These are phyloP conservation scores for Trachops cirrhosus DNA, from an alignment of 2,797 vertebrate genomes.

Conservation along the genomic window DNA sequence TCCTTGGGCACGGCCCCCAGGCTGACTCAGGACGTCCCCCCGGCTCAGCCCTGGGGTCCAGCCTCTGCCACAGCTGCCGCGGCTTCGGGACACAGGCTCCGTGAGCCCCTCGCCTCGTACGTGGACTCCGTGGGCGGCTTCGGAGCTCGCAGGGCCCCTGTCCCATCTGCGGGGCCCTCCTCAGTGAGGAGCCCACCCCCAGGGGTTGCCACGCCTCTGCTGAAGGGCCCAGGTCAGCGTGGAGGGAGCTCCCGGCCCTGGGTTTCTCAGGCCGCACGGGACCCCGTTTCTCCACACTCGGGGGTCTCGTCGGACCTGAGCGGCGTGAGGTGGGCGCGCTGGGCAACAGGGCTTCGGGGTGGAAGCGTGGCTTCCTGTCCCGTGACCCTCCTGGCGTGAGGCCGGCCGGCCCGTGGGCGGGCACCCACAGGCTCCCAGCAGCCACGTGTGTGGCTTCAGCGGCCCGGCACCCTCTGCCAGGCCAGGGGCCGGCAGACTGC, in stretches of 20 bases:
- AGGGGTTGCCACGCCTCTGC: fast-evolving
- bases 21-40: not conserved
- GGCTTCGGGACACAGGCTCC: too few relatives aligned
- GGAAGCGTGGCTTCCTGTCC: not conserved
- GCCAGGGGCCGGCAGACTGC: not conserved
- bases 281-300: fast-evolving
- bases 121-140: fast-evolving
- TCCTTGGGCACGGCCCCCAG: too few relatives aligned
- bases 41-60: not conserved
- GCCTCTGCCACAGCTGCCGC: not conserved
- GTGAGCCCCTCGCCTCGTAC: fast-evolving
- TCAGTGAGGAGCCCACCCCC: fast-evolving
- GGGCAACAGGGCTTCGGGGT: not conserved
- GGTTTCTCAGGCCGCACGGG: fast-evolving
- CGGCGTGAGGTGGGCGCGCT: not conserved
- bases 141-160: not conserved
- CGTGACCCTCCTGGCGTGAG: fast-evolving
- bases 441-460: not conserved
- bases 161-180: fast-evolving
- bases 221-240: fast-evolving
- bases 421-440: fast-evolving
- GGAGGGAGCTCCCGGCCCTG: fast-evolving
- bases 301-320: not conserved
- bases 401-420: fast-evolving
- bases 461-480: not conserved